Base-by-base conservation (phyloP, 2,888 invertebrate genomes). In the Nomada flava region DNA sequence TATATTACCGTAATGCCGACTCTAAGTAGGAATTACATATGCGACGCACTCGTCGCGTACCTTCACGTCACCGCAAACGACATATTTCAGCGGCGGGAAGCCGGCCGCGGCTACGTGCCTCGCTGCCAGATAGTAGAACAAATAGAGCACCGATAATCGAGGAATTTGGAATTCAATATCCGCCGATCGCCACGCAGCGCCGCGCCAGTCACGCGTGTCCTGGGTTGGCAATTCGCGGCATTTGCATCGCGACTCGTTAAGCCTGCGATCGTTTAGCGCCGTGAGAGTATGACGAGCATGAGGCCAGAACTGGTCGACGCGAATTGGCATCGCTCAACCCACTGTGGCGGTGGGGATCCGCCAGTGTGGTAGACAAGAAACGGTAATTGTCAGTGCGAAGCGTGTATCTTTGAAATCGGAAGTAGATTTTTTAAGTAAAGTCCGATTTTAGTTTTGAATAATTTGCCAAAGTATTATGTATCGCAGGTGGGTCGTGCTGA, bases 21-120 rank as follows among this genome's bases (percentile, higher is more conserved):
- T 90, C 88, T 89, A 90, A 92, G 91, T 89, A 91, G 90, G 89
- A 90, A 93, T 93, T 93, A 93, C 89, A 92, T 89, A 93, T 93
- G 92, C 93, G 89, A 90, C 89, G 89, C 92, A 91, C 90, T 90
- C 88, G 86, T 86, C 90, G 91, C 91, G 91, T 92, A 92, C 92
- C 92, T 90, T 91, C 92, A 93, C 93, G 93, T 92, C 91, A 91
- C 86, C 88, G 90, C 90, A 91, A 92, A 92, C 90, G 91, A 91
- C 90, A 92, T 92, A 92, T 91, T 91, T 92, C 87, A 91, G 86
- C 69, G 89, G 88, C 78, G 79, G 82, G 72, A 64, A 79, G 84
- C 85, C 78, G 84, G 78, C 75, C 87, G 88, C 89, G 89, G 60
- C 72, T 88, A 88, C 88, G 88, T 88, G 88, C 87, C 85, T 84